Base-by-base conservation (phyloP, 2,888 invertebrate species). In the Tolmerus cingulatus region DNA sequence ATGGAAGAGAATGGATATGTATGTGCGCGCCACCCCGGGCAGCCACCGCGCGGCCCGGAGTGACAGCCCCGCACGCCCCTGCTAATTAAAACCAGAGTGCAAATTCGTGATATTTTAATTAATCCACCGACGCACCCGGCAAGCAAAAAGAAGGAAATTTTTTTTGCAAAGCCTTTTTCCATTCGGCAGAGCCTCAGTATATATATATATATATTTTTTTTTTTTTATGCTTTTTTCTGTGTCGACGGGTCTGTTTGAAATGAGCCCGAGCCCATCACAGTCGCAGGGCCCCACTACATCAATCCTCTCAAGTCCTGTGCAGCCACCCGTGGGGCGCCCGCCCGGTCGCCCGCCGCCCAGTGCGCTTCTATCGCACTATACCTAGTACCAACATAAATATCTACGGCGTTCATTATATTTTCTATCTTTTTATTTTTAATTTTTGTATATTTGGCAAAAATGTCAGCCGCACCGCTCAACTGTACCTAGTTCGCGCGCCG, bases 101-200 rank as follows among this genome's bases (percentile, higher is more conserved):
- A 85, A 85, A 74, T 87, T 85, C 74, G 78, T 87, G 87, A 85
- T 87, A 87, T 87, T 87, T 87, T 85, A 87, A 87, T 87, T 77
- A 87, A 87, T 87, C 84, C 66, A 78, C 85, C 84, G 51, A 87
- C 77, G 84, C 84, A 87, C 57, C 85, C 78, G 78, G 78, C 66
- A 78, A 78, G 77, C 78, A 84, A 87, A 87, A 87, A 79, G 81
- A 87, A 74, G 46, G 30, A 87, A 76, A 37, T 74, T 51, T 87
- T n/a, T 87, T 46, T 86, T 55, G 51, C 74, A 76, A 34, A 55
- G 51, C 77, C 74, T 77, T 86, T 86, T 86, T 55, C 55, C 74
- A 77, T 77, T 77, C 51, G 86, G 51, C 37, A 46, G 43, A 86
- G 77, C 43, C 51, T 77, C 46, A 57, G 34, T 7, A n/a, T n/a